Evolutionary conservation across 2,113 vertebrate genomes (phyloP).

Genomic region (Alces alces): DNA sequence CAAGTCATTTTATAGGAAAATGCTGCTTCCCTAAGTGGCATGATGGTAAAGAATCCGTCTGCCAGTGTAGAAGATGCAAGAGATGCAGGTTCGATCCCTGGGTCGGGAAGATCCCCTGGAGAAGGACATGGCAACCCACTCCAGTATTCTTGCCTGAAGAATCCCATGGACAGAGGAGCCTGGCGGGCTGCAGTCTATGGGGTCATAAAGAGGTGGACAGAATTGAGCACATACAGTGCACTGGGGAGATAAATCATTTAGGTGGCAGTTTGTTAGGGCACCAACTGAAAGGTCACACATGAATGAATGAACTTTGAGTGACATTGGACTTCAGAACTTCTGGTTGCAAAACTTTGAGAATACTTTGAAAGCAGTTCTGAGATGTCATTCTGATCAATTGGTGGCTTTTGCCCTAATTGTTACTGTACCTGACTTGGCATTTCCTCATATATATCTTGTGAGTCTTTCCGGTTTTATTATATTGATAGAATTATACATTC

Average conservation of each 20-base stretch:
- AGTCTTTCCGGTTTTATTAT: neutral
- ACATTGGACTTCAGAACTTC: neutral
- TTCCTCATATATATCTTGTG: neutral
- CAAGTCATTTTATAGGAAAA: neutral
- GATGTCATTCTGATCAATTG: rapidly evolving
- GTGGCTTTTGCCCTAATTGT: neutral
- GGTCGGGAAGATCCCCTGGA: neutral
- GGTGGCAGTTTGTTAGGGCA: too few relatives aligned
- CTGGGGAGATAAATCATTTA: neutral
- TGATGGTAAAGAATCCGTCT: neutral
- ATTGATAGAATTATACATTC: neutral
- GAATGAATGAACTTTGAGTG: neutral
- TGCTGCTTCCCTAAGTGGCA: neutral
- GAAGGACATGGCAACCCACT: neutral
- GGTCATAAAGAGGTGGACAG: neutral
- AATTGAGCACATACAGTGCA: neutral
- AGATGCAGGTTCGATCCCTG: neutral
- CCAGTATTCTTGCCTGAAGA: neutral
- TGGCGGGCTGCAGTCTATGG: neutral
- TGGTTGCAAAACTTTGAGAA: neutral
- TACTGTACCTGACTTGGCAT: neutral
- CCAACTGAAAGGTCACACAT: neutral
- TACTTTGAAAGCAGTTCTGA: neutral
- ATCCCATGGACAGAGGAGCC: neutral
- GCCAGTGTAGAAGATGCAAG: neutral